Conservation (phyloP, 2,113 vertebrate genomes). For the Eulemur macaco region DNA sequence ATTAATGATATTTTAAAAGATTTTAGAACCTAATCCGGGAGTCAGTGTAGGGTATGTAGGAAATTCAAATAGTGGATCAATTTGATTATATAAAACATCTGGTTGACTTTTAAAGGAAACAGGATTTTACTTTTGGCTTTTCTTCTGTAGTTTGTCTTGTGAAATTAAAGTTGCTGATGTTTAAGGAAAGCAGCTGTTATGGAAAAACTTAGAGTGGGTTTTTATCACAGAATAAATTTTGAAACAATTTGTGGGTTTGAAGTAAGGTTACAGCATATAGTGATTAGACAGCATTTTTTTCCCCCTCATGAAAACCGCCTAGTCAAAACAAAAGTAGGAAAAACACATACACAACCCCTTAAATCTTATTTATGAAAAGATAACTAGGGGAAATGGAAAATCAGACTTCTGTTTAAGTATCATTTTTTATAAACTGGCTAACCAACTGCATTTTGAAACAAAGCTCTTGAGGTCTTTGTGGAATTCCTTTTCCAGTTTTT, state of each 20-base stretch:
- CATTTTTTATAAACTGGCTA: conserved; percentile 25
- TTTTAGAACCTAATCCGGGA: conserved; percentile 42
- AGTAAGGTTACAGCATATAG: neutral
- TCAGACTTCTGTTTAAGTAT: conserved; percentile 19
- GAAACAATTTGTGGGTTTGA: conserved; percentile 48
- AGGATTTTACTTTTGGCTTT: conserved; percentile 82
- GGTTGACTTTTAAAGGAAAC: conserved; percentile 80
- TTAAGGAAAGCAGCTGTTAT: conserved; percentile 83
- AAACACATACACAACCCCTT: neutral
- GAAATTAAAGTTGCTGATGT: conserved; percentile 80
- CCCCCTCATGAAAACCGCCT: neutral
- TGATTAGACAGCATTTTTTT: neutral
- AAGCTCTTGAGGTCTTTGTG: neutral
- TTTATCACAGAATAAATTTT: conserved; percentile 77
- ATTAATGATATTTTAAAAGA: conserved; percentile 11
- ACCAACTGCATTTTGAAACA: conserved; percentile 2
- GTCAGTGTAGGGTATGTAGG: conserved; percentile 48
- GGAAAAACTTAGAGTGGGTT: conserved; percentile 79
- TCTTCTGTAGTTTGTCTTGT: conserved; percentile 79
- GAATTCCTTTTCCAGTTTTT: neutral
- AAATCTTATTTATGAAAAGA: neutral
- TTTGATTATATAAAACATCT: conserved; percentile 83
- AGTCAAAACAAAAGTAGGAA: conserved; percentile 65
- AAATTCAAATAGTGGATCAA: conserved; percentile 49
- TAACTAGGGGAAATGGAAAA: neutral